phyloP scores from a whole-genome alignment of 30 jellyfish, hydroid and myxozoan genomes.

The Aurelia coerulea region DNA sequence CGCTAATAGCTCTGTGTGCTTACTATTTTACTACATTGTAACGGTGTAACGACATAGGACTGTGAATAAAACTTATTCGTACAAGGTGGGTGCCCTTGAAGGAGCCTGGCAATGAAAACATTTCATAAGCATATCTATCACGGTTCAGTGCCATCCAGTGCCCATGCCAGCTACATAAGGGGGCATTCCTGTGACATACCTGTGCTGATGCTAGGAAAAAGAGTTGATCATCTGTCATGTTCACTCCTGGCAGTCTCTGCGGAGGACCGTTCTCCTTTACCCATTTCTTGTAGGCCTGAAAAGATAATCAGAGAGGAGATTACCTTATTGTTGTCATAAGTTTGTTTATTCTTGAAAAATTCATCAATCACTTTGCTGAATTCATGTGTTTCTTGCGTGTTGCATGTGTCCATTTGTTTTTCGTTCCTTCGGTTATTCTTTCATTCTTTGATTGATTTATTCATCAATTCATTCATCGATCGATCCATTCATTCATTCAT shows the following conservation, averaged over 20 bases:
- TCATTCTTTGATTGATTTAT: too few relatives aligned
- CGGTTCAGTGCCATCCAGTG: background rate
- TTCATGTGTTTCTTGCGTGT: too few relatives aligned
- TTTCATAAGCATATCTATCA: too few relatives aligned
- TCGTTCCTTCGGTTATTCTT: too few relatives aligned
- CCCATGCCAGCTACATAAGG: background rate
- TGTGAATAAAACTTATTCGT: background rate
- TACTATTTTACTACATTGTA: too few relatives aligned
- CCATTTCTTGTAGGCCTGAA: slow-evolving; percentile 93
- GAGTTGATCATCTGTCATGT: slow-evolving; percentile 89
- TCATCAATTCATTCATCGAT: too few relatives aligned
- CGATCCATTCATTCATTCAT: too few relatives aligned
- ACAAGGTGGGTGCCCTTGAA: background rate
- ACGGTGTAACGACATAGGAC: background rate
- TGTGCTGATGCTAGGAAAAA: slow-evolving; percentile 93
- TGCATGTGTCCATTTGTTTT: too few relatives aligned
- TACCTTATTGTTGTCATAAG: background rate
- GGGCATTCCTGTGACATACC: slow-evolving; percentile 33
- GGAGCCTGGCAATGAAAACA: too few relatives aligned
- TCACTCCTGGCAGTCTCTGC: slow-evolving; percentile 90
- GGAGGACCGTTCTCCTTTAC: slow-evolving; percentile 71
- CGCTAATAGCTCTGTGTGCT: too few relatives aligned
- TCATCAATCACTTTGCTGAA: background rate
- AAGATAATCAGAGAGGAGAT: background rate
- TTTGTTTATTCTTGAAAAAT: background rate